Evolutionary conservation across 2,888 invertebrate species (phyloP).

Genomic region (Ellobium chinense): DNA sequence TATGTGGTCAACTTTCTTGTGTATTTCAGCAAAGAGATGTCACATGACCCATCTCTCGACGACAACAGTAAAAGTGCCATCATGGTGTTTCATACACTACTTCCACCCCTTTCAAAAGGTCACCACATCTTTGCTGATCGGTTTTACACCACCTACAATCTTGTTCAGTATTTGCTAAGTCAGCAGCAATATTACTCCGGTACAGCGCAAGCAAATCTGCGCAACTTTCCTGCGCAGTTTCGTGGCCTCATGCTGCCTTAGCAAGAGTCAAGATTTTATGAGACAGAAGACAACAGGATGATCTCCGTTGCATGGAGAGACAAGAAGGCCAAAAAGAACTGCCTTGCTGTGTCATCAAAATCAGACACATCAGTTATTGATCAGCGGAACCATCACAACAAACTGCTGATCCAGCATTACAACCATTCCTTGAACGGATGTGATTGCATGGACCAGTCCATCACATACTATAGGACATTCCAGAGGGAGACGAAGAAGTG

Average conservation of each 20-base stretch:
- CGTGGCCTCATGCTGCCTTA: neutral
- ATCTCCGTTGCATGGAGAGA: neutral
- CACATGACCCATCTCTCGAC: neutral
- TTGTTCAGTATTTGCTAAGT: neutral
- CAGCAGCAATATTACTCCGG: neutral
- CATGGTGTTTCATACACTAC: slow-evolving; percentile 7
- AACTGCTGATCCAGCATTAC: neutral
- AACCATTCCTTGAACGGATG: neutral
- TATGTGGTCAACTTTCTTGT: slow-evolving; percentile 4
- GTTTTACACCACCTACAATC: slow-evolving; percentile 12
- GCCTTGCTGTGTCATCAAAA: neutral
- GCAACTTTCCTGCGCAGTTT: slow-evolving; percentile 1
- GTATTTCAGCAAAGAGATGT: neutral
- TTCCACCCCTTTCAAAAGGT: neutral
- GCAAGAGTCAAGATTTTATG: neutral
- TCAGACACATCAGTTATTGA: neutral
- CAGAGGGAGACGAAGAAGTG: neutral
- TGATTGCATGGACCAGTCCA: neutral
- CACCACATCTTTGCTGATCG: slow-evolving; percentile 10
- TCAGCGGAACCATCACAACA: neutral
- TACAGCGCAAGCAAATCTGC: neutral
- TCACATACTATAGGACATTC: neutral
- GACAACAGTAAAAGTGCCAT: slow-evolving; percentile 4
- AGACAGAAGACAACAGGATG: neutral
- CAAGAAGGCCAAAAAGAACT: neutral